These are phyloP conservation scores for Lasioglossum pauxillum DNA, from an alignment of 2,888 invertebrate genomes.

Conservation along the genomic window DNA sequence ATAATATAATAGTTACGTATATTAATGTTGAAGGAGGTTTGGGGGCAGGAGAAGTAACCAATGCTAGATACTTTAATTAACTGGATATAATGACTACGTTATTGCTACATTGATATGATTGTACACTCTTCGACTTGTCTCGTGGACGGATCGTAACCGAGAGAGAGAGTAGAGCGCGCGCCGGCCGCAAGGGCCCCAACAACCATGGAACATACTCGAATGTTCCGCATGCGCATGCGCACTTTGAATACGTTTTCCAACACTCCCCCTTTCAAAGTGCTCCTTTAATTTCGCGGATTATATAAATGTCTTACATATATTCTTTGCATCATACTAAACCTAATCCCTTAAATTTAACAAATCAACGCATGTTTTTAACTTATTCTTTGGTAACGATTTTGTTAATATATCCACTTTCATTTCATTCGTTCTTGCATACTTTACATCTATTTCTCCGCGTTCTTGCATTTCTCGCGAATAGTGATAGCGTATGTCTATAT, in stretches of 20 bases:
- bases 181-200: too few relatives aligned
- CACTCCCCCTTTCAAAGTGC: slow-evolving; percentile 7
- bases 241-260: background rate
- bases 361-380: too few relatives aligned
- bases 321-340: background rate
- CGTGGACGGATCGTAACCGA: too few relatives aligned
- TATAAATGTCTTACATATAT: background rate
- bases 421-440: background rate
- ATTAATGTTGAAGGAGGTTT: too few relatives aligned
- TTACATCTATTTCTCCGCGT: background rate
- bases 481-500: background rate
- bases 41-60: too few relatives aligned
- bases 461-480: background rate
- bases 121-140: too few relatives aligned
- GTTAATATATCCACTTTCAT: background rate
- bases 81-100: too few relatives aligned
- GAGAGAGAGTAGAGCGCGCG: too few relatives aligned
- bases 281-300: background rate
- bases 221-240: background rate
- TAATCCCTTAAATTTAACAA: slow-evolving; percentile 2
- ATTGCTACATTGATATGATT: too few relatives aligned
- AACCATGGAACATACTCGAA: too few relatives aligned
- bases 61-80: too few relatives aligned
- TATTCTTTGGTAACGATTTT: background rate
- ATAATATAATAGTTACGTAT: too few relatives aligned